Evolutionary conservation across 2,888 invertebrate species (phyloP).

Genomic region (Shargacucullia verbasci): DNA sequence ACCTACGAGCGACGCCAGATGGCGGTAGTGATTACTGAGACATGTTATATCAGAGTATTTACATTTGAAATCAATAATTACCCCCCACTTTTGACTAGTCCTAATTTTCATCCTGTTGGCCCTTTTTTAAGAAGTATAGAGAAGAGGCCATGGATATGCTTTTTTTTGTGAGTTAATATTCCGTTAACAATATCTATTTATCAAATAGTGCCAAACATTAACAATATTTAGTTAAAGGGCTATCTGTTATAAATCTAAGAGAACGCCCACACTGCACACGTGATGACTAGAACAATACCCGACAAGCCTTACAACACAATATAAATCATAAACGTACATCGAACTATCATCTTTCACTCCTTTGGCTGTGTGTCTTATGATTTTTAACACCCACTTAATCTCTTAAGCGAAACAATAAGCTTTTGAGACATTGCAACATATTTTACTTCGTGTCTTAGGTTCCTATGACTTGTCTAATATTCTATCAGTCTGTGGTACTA

Average conservation of each 20-base stretch:
- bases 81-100: constrained; percentile 9
- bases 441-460: constrained; percentile 52
- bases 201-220: constrained; percentile 59
- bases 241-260: constrained; percentile 81
- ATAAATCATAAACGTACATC: constrained; percentile 83
- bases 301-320: constrained; percentile 80
- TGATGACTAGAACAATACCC: constrained; percentile 79
- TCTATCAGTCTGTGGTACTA: constrained; percentile 41
- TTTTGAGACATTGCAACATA: constrained; percentile 69
- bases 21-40: constrained; percentile 51
- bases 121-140: too few species aligned
- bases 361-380: constrained; percentile 79
- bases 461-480: constrained; percentile 39
- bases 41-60: constrained; percentile 31
- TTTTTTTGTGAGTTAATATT: too few species aligned
- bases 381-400: constrained; percentile 88
- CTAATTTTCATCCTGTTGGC: not conserved
- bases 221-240: constrained; percentile 73
- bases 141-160: too few species aligned
- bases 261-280: constrained; percentile 77
- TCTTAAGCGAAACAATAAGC: constrained; percentile 77
- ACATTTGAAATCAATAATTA: constrained; percentile 38
- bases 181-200: constrained; percentile 49
- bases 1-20: constrained; percentile 60
- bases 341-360: constrained; percentile 83